Percentiles rank a stretch among this genome's conserved stretches.
Conservation (phyloP, 2,113 vertebrate genomes). For the Seriola rivoliana region DNA sequence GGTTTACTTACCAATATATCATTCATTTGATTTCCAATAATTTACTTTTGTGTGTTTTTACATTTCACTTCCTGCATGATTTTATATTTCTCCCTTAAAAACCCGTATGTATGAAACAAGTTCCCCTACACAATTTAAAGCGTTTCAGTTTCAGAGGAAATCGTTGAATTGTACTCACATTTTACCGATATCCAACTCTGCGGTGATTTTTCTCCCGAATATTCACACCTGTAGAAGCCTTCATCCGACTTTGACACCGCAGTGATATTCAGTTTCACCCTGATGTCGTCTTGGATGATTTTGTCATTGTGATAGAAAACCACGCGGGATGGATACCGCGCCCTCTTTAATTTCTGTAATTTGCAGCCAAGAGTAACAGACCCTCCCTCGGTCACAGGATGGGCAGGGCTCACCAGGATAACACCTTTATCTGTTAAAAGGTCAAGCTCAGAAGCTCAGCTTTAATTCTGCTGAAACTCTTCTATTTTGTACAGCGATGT, state of each 20-base stretch:
- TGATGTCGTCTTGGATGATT: background rate
- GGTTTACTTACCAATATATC: too few species aligned
- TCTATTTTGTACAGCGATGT: background rate
- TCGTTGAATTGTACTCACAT: background rate
- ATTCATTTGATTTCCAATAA: too few species aligned
- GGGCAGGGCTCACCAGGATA: background rate
- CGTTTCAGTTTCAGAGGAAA: too few species aligned
- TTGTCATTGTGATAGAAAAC: too few species aligned
- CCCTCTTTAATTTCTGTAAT: background rate
- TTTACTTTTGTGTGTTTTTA: too few species aligned
- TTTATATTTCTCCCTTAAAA: too few species aligned
- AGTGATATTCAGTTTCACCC: background rate
- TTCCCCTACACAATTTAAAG: too few species aligned
- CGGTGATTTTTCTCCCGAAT: background rate
- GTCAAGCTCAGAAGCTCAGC: background rate
- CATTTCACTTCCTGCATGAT: too few species aligned
- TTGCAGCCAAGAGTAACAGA: background rate
- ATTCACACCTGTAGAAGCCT: background rate
- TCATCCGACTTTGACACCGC: background rate
- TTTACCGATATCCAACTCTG: background rate
- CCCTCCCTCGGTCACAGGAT: background rate
- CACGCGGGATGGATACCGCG: too few species aligned
- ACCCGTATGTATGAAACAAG: too few species aligned
- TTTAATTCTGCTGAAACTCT: too few species aligned
- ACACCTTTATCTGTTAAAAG: background rate